A percentile compares a stretch with the other conserved stretches of the same genome.
Conservation (phyloP, 2,888 invertebrate species). For the Cryptocephalus moraei region DNA sequence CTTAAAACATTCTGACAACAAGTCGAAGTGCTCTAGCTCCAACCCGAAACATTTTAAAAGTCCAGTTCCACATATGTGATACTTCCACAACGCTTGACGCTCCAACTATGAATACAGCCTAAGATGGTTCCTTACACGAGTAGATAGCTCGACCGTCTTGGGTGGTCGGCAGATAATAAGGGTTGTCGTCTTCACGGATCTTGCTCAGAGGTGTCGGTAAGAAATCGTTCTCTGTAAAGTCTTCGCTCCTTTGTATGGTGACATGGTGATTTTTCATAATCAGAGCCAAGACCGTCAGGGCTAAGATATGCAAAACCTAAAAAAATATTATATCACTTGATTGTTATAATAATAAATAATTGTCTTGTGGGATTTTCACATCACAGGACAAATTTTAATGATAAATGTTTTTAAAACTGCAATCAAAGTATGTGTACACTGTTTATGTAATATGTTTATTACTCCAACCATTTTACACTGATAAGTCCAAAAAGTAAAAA, state of each 20-base stretch:
- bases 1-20: too few relatives aligned
- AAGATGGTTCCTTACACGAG: conserved; percentile 48
- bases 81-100: too few relatives aligned
- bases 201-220: conserved; percentile 67
- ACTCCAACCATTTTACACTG: too few relatives aligned
- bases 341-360: not conserved
- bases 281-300: conserved; percentile 62
- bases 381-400: not conserved
- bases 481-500: too few relatives aligned
- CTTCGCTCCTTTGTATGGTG: conserved; percentile 40
- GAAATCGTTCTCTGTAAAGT: conserved; percentile 40
- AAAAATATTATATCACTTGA: conserved; percentile 14
- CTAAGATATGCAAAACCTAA: conserved; percentile 66
- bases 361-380: not conserved
- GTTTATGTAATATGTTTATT: not conserved
- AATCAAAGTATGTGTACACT: too few relatives aligned
- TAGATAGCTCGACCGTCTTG: conserved; percentile 55
- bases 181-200: conserved; percentile 48
- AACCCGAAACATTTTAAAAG: too few relatives aligned
- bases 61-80: too few relatives aligned
- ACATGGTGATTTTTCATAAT: conserved; percentile 64
- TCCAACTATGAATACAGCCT: too few relatives aligned
- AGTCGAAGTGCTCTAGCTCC: too few relatives aligned
- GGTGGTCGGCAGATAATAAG: conserved; percentile 42
- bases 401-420: too few relatives aligned